These are phyloP conservation scores for Arenaria interpres DNA, from an alignment of 2,113 vertebrate species.

Conservation along the genomic window DNA sequence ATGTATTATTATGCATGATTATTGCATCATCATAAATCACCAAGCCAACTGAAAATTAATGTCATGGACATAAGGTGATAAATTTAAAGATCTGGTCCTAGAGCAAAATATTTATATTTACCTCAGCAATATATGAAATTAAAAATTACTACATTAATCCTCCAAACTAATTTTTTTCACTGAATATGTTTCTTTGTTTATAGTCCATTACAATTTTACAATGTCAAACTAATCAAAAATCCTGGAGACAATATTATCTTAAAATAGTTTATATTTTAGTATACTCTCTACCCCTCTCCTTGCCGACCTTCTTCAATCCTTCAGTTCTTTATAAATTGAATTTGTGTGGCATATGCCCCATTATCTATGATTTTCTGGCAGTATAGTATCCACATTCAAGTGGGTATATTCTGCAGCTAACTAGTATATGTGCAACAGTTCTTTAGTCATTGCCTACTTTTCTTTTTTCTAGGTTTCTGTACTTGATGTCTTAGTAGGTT, in stretches of 20 bases:
- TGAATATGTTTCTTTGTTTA: background rate
- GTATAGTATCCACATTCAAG: background rate
- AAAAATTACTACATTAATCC: constrained; percentile 1
- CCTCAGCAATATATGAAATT: background rate
- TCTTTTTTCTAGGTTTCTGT: background rate
- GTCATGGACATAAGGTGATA: background rate
- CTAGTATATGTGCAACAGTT: background rate
- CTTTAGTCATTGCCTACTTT: background rate
- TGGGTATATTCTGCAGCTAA: background rate
- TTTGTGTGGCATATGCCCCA: background rate
- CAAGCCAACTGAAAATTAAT: background rate
- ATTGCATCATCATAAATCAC: background rate
- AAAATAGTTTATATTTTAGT: background rate
- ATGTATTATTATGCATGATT: background rate
- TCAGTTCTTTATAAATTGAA: background rate
- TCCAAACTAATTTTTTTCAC: background rate
- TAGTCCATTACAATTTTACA: background rate
- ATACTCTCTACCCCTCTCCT: background rate
- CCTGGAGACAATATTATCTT: background rate
- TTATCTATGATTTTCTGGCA: background rate
- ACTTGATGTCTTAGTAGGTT: background rate
- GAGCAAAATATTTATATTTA: background rate
- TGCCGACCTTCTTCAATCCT: background rate
- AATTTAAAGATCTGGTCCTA: background rate
- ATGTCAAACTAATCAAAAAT: background rate